Evolutionary conservation across 1,140 invertebrate species (phyloP), one percentile per base, ranked within the genome.

Genomic region (Epicauta chinensis): DNA sequence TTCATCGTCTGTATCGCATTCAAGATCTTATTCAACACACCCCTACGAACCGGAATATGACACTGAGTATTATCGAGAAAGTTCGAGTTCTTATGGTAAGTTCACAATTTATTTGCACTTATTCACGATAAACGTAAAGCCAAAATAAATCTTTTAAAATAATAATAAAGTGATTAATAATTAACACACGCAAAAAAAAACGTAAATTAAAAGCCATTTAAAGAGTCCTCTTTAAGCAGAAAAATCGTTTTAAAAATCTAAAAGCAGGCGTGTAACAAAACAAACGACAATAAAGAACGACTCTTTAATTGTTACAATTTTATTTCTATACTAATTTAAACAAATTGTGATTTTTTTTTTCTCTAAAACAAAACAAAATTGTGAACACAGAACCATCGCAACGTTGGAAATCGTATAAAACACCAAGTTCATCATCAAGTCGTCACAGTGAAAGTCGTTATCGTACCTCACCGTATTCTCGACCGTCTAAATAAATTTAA

Each of bases 51-150:
- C 52, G 2, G 55, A 55, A 15, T 65, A 66, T 42, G 55, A 61
- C 16, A 38, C 53, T 2, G 61, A 63, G 5, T 63, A 63, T 54
- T 67, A 65, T 39, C 45, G 62, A n/a, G 60, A 61, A 17, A 55
- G 50, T 48, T 47, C 46, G 12, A 36, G 51, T 32, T 48, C 55
- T 9, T 66, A 63, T 42, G 62, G 62, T 64, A 58, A 62, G 59
- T 47, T 37, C 42, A 51, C 44, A 36, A 13, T 50, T 31, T 49
- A 17, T 40, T 40, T 17, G 31, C 3, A 40, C 29, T 35, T 29
- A n/a, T n/a, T n/a, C n/a, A n/a, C n/a, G n/a, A n/a, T n/a, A n/a
- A n/a, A n/a, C n/a, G n/a, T n/a, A n/a, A n/a, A n/a, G n/a, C n/a
- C n/a, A n/a, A n/a, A n/a, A n/a, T n/a, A n/a, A n/a, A n/a, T n/a